Conservation (phyloP, 2,797 vertebrate genomes). For the Pseudochaenichthys georgianus region DNA sequence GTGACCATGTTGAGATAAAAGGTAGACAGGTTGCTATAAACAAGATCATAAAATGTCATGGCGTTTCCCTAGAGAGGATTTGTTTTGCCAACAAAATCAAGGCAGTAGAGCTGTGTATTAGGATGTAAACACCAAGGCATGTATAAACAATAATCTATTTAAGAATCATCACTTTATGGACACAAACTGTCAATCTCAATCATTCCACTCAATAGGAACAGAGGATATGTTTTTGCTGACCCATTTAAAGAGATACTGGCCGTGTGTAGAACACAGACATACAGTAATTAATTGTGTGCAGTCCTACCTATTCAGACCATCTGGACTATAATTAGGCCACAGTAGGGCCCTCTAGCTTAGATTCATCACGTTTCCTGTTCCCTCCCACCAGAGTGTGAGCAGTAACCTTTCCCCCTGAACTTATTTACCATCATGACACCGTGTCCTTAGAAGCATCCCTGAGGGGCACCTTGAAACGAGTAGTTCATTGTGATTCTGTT, state of each 20-base stretch:
- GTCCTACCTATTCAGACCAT: slow-evolving; percentile 74
- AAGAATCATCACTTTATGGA: not conserved
- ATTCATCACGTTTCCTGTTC: slow-evolving; percentile 41
- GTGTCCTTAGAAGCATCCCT: slow-evolving; percentile 51
- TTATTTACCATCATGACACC: slow-evolving; percentile 40
- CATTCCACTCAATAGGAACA: not conserved
- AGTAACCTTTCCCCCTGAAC: slow-evolving; percentile 58
- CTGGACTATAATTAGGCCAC: slow-evolving; percentile 81
- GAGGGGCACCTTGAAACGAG: slow-evolving; percentile 51
- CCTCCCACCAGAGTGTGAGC: slow-evolving; percentile 57
- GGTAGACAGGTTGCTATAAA: not conserved
- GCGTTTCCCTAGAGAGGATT: not conserved
- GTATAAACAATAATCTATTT: not conserved
- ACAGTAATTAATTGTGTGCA: slow-evolving; percentile 71
- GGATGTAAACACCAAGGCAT: slow-evolving; percentile 10
- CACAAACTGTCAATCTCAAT: slow-evolving; percentile 1
- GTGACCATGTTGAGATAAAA: slow-evolving; percentile 4
- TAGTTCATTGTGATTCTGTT: slow-evolving; percentile 23
- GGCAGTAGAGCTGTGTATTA: not conserved
- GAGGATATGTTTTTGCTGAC: slow-evolving; percentile 15
- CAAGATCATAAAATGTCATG: slow-evolving; percentile 12
- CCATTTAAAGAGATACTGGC: slow-evolving; percentile 23
- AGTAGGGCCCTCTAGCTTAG: slow-evolving; percentile 62
- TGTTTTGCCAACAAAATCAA: slow-evolving; percentile 14
- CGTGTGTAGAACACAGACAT: slow-evolving; percentile 40